These are phyloP conservation scores for Plectus sambesii DNA, from an alignment of 1,140 invertebrate species.

Conservation along the genomic window DNA sequence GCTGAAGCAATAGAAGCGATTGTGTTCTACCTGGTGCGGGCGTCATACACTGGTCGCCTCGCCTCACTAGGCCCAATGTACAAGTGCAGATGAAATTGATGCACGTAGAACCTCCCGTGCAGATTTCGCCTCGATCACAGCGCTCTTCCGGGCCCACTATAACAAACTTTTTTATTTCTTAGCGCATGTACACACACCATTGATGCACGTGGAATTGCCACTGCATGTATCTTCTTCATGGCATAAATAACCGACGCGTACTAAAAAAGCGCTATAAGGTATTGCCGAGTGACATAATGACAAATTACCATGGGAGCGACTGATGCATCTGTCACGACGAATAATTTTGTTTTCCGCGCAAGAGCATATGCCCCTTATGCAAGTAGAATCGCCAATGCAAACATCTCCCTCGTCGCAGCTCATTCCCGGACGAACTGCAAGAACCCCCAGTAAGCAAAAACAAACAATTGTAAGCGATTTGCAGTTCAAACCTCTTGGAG, in stretches of 20 bases:
- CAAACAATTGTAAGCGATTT: not conserved
- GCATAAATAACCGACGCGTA: too few relatives aligned
- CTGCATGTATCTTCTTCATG: too few relatives aligned
- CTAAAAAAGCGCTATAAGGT: not conserved
- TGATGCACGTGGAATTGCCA: too few relatives aligned
- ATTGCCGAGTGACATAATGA: not conserved
- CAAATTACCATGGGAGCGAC: not conserved
- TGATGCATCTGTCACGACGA: slow-evolving; percentile 1
- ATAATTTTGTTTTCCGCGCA: not conserved
- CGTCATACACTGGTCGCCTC: too few relatives aligned
- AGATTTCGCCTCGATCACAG: not conserved
- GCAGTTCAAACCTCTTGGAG: not conserved
- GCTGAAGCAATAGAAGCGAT: too few relatives aligned
- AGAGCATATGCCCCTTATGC: not conserved
- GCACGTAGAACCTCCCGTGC: not conserved
- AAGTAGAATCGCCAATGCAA: slow-evolving; percentile 1
- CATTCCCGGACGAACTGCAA: slow-evolving; percentile 6
- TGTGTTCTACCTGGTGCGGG: too few relatives aligned
- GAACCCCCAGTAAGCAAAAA: too few relatives aligned
- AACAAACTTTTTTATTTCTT: too few relatives aligned
- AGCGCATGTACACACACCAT: too few relatives aligned
- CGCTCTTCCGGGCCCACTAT: not conserved
- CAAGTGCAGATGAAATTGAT: not conserved
- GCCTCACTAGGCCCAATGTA: not conserved
- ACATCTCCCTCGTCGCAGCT: slow-evolving; percentile 1